A percentile compares a stretch with the other conserved stretches of the same genome.
Evolutionary conservation across 1,140 invertebrate species (phyloP).

Genomic region (Drosophila pseudoananassae): DNA sequence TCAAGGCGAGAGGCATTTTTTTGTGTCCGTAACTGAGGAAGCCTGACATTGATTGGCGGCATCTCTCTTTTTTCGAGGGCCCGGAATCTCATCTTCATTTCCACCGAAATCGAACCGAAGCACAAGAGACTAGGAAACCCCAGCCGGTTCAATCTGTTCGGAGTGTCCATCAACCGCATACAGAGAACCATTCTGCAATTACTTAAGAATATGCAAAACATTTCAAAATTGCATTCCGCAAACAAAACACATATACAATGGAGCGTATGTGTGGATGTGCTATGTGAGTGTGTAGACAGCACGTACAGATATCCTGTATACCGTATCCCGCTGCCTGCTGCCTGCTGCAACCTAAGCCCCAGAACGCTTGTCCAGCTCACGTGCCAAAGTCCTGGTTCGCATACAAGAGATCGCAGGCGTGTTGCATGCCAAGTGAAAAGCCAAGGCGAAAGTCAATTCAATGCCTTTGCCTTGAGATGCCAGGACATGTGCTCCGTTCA

Average conservation of each 20-base stretch:
- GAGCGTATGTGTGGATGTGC: not conserved
- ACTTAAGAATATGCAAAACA: conserved; percentile 72
- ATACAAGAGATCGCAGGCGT: conserved; percentile 28
- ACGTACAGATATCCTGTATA: conserved; percentile 12
- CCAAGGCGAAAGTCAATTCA: conserved; percentile 50
- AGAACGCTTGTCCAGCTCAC: conserved; percentile 38
- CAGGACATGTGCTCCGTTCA: conserved; percentile 28
- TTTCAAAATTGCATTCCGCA: conserved; percentile 69
- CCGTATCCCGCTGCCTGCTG: conserved; percentile 3
- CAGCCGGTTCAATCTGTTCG: conserved; percentile 42
- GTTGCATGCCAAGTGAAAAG: conserved; percentile 33
- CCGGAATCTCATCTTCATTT: conserved; percentile 1
- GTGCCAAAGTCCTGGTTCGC: conserved; percentile 41
- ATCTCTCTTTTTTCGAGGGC: conserved; percentile 18
- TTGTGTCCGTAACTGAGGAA: conserved; percentile 11
- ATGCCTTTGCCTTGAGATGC: conserved; percentile 49
- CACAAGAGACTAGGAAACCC: conserved; percentile 9
- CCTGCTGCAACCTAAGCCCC: conserved; percentile 10
- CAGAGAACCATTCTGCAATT: conserved; percentile 59
- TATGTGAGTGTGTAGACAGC: conserved; percentile 12
- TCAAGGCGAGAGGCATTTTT: conserved; percentile 50
- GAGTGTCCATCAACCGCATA: conserved; percentile 30
- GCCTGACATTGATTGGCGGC: conserved; percentile 63
- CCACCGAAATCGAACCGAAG: conserved; percentile 12
- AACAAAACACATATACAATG: conserved; percentile 40